phyloP scores from a whole-genome alignment of 2,797 vertebrate genomes.

The Eleutherodactylus coqui region DNA sequence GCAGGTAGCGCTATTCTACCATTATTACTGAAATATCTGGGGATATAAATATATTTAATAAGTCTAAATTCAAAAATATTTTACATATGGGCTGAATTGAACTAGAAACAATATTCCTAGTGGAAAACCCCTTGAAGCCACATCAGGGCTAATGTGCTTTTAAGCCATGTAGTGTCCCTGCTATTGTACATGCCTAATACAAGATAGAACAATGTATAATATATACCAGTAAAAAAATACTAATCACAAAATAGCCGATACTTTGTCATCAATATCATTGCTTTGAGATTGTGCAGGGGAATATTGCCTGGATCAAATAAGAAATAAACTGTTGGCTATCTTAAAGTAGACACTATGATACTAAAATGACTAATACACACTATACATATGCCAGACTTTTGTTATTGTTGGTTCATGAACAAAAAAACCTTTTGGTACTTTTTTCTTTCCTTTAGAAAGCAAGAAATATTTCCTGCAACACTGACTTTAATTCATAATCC shows the following conservation, averaged over 20 bases:
- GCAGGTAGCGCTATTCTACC: too few species aligned
- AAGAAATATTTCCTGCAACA: constrained; percentile 70
- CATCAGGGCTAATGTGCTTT: too few species aligned
- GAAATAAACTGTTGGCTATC: background rate
- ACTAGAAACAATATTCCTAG: too few species aligned
- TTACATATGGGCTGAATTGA: too few species aligned
- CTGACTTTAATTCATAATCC: constrained; percentile 65
- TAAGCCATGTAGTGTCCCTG: too few species aligned
- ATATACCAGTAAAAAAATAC: background rate
- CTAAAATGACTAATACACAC: background rate
- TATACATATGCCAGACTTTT: background rate
- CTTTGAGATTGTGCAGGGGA: background rate
- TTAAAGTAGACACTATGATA: background rate
- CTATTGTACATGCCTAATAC: too few species aligned
- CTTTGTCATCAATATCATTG: background rate
- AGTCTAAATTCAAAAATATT: too few species aligned
- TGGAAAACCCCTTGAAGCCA: too few species aligned
- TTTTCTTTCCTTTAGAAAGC: constrained; percentile 67
- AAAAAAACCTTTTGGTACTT: constrained; percentile 65
- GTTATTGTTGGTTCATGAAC: constrained; percentile 26
- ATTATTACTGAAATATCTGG: too few species aligned
- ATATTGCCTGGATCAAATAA: background rate
- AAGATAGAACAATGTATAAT: too few species aligned
- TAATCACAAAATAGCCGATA: background rate
- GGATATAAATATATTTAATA: too few species aligned